Percentiles rank a stretch among this genome's conserved stretches.
Evolutionary conservation across 2,888 invertebrate genomes (phyloP).

Genomic region (Agrotis exclamationis): DNA sequence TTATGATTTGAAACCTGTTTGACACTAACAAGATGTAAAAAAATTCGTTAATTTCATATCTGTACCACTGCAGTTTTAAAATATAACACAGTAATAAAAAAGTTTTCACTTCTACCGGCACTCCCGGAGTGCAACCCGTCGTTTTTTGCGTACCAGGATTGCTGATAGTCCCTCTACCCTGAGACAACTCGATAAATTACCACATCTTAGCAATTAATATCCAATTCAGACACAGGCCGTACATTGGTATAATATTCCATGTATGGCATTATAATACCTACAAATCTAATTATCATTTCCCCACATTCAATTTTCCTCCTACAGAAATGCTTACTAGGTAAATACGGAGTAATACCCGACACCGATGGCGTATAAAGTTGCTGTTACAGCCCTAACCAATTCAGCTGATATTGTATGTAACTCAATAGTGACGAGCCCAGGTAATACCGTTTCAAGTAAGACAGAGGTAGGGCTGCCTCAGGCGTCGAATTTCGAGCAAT

Average conservation of each 20-base stretch:
- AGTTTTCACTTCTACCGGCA: no score
- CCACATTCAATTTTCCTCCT: constrained; percentile 4
- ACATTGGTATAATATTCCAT: background rate
- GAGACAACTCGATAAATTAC: no score
- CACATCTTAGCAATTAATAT: background rate
- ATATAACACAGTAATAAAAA: no score
- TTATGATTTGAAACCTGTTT: no score
- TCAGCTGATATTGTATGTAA: constrained; percentile 63
- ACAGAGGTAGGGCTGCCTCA: constrained; percentile 52
- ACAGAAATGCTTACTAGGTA: constrained; percentile 16
- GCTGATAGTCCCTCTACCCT: no score
- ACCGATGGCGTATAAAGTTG: constrained; percentile 51
- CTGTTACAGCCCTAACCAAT: constrained; percentile 52
- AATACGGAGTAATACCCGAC: constrained; percentile 22
- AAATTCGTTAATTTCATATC: no score
- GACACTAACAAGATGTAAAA: no score
- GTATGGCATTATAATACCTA: background rate
- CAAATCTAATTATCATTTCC: constrained; percentile 1
- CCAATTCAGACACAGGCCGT: background rate
- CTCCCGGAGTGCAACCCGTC: no score
- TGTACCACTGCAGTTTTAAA: no score
- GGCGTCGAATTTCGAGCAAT: constrained; percentile 18
- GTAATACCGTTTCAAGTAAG: constrained; percentile 59
- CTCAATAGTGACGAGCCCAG: constrained; percentile 61
- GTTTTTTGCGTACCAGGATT: no score